Percentiles rank a stretch among this genome's conserved stretches.
Evolutionary conservation across 1,140 invertebrate species (phyloP).

Genomic region (Semibalanus balanoides): DNA sequence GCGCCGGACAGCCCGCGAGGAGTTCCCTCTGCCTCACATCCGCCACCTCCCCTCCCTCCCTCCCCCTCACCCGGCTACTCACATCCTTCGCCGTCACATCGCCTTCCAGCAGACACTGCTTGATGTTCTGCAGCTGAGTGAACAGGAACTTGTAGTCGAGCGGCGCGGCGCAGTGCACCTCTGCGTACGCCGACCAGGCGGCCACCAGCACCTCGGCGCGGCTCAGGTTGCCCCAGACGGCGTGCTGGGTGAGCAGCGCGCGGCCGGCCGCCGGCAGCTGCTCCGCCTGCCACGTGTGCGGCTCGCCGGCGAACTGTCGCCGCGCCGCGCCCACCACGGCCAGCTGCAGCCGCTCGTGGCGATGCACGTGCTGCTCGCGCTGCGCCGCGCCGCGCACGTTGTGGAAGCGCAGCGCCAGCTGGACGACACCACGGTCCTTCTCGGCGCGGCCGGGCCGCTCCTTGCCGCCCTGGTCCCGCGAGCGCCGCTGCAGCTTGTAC

Average conservation of each 20-base stretch:
- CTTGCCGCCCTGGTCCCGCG: neutral
- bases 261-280: neutral
- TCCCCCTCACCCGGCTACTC: neutral
- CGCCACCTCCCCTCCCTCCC: too few species aligned
- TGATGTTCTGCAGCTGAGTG: neutral
- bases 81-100: neutral
- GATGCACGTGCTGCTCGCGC: neutral
- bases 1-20: too few species aligned
- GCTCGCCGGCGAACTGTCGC: neutral
- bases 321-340: neutral
- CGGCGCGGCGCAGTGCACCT: neutral
- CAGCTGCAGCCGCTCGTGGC: neutral
- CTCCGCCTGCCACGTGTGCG: neutral
- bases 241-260: neutral
- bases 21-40: too few species aligned
- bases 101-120: neutral
- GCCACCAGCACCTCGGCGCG: neutral
- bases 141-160: neutral
- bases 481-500: constrained; percentile 3
- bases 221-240: neutral
- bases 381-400: neutral
- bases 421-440: neutral
- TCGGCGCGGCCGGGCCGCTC: neutral
- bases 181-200: neutral
- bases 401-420: neutral